These are phyloP conservation scores for Sphaeramia orbicularis DNA, from an alignment of 2,797 vertebrate species.

Conservation along the genomic window DNA sequence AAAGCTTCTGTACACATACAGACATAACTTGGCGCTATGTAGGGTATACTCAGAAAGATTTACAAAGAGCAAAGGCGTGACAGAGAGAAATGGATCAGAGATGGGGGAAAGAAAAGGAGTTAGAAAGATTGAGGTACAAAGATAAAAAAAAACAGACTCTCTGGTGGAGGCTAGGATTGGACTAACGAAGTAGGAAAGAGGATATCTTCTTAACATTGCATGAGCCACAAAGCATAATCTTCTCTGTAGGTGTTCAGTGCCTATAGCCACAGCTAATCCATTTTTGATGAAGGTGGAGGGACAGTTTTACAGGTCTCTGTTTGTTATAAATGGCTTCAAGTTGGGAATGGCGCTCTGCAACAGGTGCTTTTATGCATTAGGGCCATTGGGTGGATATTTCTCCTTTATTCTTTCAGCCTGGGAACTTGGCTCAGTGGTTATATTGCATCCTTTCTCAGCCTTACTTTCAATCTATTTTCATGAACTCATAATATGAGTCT, in stretches of 20 bases:
- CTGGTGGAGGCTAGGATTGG: constrained; percentile 8
- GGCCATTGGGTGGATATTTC: constrained; percentile 32
- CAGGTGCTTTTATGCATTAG: constrained; percentile 35
- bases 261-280: constrained; percentile 61
- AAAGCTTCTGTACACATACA: constrained; percentile 14
- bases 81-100: constrained; percentile 17
- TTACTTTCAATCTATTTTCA: constrained; percentile 32
- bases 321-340: constrained; percentile 54
- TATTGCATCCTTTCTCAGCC: constrained; percentile 25
- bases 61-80: constrained; percentile 25
- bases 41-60: neutral
- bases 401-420: constrained; percentile 32
- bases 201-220: constrained; percentile 26
- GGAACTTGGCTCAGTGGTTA: constrained; percentile 36
- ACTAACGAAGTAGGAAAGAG: constrained; percentile 30
- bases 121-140: constrained; percentile 25
- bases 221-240: constrained; percentile 50
- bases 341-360: constrained; percentile 14
- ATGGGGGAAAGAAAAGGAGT: constrained; percentile 2
- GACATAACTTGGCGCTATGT: neutral
- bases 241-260: constrained; percentile 42
- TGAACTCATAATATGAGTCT: constrained; percentile 30
- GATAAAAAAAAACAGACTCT: constrained; percentile 9
- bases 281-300: constrained; percentile 65
- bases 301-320: constrained; percentile 40